Conservation (phyloP, 2,888 invertebrate species). For the Pyralis farinalis region DNA sequence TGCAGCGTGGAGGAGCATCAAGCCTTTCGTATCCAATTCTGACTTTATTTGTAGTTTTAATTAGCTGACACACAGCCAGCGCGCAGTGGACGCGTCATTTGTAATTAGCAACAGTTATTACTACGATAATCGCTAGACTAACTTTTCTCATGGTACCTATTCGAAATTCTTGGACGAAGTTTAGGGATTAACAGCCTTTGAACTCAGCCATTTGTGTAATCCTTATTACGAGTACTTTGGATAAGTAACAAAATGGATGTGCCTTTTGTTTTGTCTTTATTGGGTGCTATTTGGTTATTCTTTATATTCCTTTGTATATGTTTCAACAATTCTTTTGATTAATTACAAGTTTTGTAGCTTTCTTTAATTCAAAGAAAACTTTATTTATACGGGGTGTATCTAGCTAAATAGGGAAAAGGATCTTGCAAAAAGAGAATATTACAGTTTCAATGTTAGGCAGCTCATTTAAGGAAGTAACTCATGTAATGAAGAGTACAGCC, state of each 20-base stretch:
- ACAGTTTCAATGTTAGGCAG: no score
- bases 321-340: no score
- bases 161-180: constrained; percentile 13
- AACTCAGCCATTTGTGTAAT: neutral
- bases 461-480: no score
- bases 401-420: no score
- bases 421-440: no score
- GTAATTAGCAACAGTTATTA: constrained; percentile 27
- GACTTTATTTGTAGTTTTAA: constrained; percentile 34
- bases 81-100: constrained; percentile 54
- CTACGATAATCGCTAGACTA: constrained; percentile 32
- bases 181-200: neutral
- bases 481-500: no score
- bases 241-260: neutral
- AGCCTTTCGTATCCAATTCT: constrained; percentile 51
- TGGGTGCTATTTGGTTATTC: neutral
- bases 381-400: no score
- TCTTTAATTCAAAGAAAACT: no score
- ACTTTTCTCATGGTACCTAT: constrained; percentile 21
- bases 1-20: constrained; percentile 68
- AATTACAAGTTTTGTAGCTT: no score
- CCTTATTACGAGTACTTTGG: neutral
- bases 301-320: no score
- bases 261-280: neutral
- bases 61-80: constrained; percentile 69